Evolutionary conservation across 2,797 vertebrate species (phyloP).

Genomic region (Acipenser ruthenus): DNA sequence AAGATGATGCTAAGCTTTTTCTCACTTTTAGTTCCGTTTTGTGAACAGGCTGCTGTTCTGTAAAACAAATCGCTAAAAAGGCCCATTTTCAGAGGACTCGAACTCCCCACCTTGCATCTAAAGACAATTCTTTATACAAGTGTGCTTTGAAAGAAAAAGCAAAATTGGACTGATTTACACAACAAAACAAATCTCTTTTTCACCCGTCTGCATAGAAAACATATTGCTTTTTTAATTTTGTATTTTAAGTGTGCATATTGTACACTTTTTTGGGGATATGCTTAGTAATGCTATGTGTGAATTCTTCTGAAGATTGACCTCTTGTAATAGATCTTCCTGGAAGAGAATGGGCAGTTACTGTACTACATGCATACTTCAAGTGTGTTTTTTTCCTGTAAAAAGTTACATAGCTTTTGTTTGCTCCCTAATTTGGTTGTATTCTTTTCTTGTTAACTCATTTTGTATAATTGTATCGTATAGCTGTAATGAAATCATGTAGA

Average conservation of each 20-base stretch:
- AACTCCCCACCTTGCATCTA: slow-evolving; percentile 65
- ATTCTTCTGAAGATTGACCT: slow-evolving; percentile 70
- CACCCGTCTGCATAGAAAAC: slow-evolving; percentile 68
- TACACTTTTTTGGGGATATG: slow-evolving; percentile 94
- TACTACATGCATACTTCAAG: slow-evolving; percentile 75
- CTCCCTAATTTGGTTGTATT: slow-evolving; percentile 78
- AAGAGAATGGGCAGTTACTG: slow-evolving; percentile 79
- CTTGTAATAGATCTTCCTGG: slow-evolving; percentile 76
- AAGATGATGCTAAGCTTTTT: slow-evolving; percentile 57
- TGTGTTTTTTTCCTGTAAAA: slow-evolving; percentile 75
- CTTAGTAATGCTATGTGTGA: slow-evolving; percentile 82
- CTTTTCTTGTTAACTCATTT: slow-evolving; percentile 90
- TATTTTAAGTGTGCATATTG: slow-evolving; percentile 99
- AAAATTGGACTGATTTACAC: slow-evolving; percentile 70
- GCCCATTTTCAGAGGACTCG: slow-evolving; percentile 69
- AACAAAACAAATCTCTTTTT: slow-evolving; percentile 71
- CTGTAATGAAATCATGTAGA: slow-evolving; percentile 95
- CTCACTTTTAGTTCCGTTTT: slow-evolving; percentile 57
- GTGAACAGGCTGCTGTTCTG: slow-evolving; percentile 64
- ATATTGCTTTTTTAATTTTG: slow-evolving; percentile 82
- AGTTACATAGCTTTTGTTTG: slow-evolving; percentile 80
- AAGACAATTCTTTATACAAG: slow-evolving; percentile 85
- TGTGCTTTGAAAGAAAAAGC: slow-evolving; percentile 53
- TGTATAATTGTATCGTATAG: slow-evolving; percentile 97
- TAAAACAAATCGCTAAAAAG: slow-evolving; percentile 41